Base-by-base conservation (phyloP, 2,888 invertebrate genomes). In the Nipponacmea schrenckii region DNA sequence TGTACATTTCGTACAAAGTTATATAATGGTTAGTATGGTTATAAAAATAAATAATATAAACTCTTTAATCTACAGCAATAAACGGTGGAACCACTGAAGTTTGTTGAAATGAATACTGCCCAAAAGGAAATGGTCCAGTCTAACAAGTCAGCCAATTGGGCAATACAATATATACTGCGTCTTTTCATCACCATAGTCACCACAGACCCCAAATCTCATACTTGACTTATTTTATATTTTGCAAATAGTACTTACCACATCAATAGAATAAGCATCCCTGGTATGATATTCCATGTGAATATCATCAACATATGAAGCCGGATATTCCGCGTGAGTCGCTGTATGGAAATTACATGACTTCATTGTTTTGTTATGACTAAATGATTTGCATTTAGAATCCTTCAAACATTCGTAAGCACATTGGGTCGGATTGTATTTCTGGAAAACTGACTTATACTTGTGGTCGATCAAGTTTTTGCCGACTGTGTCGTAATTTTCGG, bases 341-440 rank as follows among this genome's bases (percentile, higher is more conserved):
- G 78, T 75, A 73, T 85, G 86, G 56, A 87, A 75, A 65, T 84
- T 80, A 77, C 87, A 87, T 17, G 70, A 71, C 56, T 69, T 67
- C 0, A 66, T 70, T 8, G 46, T 71, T 15, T 20, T 56, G 45
- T 81, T 78, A 69, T 79, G 85, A 74, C 86, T 87, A 75, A 83
- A 85, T 8, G 85, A 85, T 27, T 69, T 66, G 72, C 85, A 86
- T n/a, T 70, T 70, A 17, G 69, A 63, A 8, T 77, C 70, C 50
- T 77, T 79, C 14, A 84, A 76, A 73, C 86, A 86, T 62, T 83
- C 83, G 73, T 83, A 74, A 2, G 86, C 83, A 65, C 86, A 86
- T 62, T 85, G 85, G 17, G 79, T 80, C 45, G 75, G 78, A 24
- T 81, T 75, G 39, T 70, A 73, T 63, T 80, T 80, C 39, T 81